Percentiles rank a stretch among this genome's conserved stretches.
phyloP scores from a whole-genome alignment of 2,888 invertebrate genomes.

The Biston stratarius region DNA sequence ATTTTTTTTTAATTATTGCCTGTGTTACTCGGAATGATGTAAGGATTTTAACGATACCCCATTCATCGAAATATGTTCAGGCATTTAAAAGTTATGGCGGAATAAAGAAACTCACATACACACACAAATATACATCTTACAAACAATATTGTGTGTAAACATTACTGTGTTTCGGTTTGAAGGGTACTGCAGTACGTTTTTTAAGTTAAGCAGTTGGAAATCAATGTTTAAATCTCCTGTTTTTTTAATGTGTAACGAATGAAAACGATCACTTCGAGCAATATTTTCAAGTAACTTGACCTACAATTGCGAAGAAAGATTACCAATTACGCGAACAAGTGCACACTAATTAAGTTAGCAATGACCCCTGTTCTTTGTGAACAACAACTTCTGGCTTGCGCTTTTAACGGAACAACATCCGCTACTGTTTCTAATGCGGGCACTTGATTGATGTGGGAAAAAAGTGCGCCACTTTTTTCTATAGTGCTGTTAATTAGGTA shows the following conservation, averaged over 20 bases:
- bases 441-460: constrained; percentile 18
- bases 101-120: no score
- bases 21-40: no score
- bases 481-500: constrained; percentile 9
- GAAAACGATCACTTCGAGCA: not conserved
- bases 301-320: constrained; percentile 24
- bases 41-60: no score
- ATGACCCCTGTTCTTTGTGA: constrained; percentile 30
- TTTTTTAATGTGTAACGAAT: not conserved
- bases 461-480: constrained; percentile 1
- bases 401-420: constrained; percentile 18
- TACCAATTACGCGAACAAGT: constrained; percentile 30
- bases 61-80: no score
- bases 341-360: constrained; percentile 28
- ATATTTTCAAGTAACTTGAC: constrained; percentile 8
- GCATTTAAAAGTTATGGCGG: no score
- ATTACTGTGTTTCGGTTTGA: no score
- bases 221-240: no score
- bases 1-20: no score
- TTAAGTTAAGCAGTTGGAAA: no score
- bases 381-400: constrained; percentile 21
- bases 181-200: no score
- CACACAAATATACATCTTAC: no score
- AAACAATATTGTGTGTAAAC: no score
- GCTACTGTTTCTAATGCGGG: constrained; percentile 14